These are phyloP conservation scores for Crypturellus undulatus DNA, from an alignment of 2,113 vertebrate genomes.

Conservation along the genomic window DNA sequence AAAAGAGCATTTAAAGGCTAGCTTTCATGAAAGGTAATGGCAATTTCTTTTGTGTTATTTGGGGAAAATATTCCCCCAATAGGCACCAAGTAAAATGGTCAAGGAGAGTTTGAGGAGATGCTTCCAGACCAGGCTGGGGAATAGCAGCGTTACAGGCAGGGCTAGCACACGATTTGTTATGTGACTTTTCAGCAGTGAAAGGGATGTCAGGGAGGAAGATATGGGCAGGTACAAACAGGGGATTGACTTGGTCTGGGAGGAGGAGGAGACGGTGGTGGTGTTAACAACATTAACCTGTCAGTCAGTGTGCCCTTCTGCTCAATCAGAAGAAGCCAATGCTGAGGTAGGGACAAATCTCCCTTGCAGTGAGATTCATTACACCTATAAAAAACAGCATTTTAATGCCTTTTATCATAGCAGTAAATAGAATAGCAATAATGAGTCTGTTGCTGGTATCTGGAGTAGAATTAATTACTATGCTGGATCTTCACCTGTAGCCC, in stretches of 20 bases:
- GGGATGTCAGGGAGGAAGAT: not conserved
- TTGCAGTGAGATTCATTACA: not conserved
- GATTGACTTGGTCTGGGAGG: not conserved
- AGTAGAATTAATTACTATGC: not conserved
- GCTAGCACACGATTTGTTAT: not conserved
- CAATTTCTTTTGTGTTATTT: not conserved
- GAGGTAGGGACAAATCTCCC: accelerated
- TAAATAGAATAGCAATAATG: not conserved
- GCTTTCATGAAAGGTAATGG: not conserved
- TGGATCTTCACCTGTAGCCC: not conserved
- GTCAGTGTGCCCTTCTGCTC: accelerated
- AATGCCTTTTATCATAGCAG: accelerated
- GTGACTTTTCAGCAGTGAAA: not conserved
- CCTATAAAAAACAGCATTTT: not conserved
- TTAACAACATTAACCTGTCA: accelerated
- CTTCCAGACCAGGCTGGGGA: too few relatives aligned
- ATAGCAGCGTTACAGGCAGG: not conserved
- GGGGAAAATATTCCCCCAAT: not conserved
- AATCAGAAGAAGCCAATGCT: not conserved
- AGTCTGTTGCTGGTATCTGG: not conserved
- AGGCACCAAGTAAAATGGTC: not conserved
- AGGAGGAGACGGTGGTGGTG: not conserved
- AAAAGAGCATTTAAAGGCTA: slow-evolving; percentile 16
- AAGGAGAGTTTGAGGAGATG: not conserved
- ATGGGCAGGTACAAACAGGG: not conserved